A percentile compares a stretch with the other conserved stretches of the same genome.
phyloP scores from a whole-genome alignment of 2,113 vertebrate species.

The Pedetes capensis region DNA sequence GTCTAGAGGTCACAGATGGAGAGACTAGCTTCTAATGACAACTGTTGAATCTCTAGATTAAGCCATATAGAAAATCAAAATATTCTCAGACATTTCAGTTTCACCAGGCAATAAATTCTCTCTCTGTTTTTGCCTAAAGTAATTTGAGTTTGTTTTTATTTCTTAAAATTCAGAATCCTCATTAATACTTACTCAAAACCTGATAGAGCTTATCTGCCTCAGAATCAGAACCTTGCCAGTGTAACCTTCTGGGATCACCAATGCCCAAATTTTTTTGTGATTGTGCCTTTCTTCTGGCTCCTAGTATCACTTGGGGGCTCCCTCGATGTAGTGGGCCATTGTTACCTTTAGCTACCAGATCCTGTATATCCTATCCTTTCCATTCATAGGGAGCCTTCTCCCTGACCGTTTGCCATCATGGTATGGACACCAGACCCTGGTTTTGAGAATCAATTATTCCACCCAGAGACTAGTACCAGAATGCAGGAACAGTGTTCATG shows the following conservation, averaged over 20 bases:
- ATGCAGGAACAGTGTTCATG: not conserved
- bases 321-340: not conserved
- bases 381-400: not conserved
- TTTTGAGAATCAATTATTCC: not conserved
- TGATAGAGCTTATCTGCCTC: not conserved
- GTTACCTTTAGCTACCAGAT: not conserved
- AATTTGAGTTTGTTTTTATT: not conserved
- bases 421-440: not conserved
- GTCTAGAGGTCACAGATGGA: not conserved
- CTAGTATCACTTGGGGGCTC: not conserved
- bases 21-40: not conserved
- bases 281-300: not conserved
- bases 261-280: not conserved
- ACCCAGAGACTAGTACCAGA: not conserved
- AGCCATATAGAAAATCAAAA: not conserved
- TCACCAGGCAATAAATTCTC: not conserved
- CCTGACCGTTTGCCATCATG: not conserved
- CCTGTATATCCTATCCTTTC: not conserved
- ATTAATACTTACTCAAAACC: not conserved
- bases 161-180: not conserved
- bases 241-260: not conserved
- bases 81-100: not conserved
- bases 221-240: not conserved
- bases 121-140: not conserved
- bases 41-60: not conserved